Conservation (phyloP, 1,140 invertebrate genomes). For the Meloidogyne chitwoodi region DNA sequence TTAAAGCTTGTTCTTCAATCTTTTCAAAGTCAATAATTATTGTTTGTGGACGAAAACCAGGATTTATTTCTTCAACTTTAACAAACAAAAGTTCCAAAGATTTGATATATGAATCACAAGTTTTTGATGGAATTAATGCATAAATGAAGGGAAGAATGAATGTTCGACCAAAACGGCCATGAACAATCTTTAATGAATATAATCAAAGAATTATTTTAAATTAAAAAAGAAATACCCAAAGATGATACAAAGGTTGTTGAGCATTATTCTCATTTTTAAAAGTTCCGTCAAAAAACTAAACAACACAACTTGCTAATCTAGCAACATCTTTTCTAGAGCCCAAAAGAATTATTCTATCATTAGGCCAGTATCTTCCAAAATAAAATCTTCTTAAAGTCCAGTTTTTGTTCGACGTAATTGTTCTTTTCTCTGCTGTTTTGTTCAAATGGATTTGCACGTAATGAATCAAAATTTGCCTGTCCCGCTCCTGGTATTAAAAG, state of each 20-base stretch:
- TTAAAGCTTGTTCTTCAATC: too few relatives aligned
- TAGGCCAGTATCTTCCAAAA: not conserved
- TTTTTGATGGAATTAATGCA: not conserved
- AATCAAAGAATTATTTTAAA: not conserved
- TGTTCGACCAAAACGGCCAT: too few relatives aligned
- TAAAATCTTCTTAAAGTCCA: not conserved
- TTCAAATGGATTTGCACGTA: slow-evolving; percentile 93
- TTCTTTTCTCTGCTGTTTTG: slow-evolving; percentile 81
- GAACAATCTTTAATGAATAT: too few relatives aligned
- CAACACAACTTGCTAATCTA: not conserved
- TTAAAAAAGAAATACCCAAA: not conserved
- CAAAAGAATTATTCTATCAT: not conserved
- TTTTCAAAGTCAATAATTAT: too few relatives aligned
- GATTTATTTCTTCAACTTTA: too few relatives aligned
- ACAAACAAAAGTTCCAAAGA: not conserved
- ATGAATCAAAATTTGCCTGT: slow-evolving; percentile 90
- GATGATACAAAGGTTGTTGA: not conserved
- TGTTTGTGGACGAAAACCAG: too few relatives aligned
- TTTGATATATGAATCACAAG: not conserved
- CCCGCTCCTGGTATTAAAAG: slow-evolving; percentile 83
- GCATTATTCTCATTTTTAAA: not conserved
- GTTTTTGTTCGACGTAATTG: too few relatives aligned
- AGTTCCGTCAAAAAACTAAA: not conserved
- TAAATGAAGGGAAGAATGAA: slow-evolving; percentile 1
- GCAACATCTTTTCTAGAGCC: not conserved